phyloP scores from a whole-genome alignment of 2,113 vertebrate genomes.

The Mugil cephalus region DNA sequence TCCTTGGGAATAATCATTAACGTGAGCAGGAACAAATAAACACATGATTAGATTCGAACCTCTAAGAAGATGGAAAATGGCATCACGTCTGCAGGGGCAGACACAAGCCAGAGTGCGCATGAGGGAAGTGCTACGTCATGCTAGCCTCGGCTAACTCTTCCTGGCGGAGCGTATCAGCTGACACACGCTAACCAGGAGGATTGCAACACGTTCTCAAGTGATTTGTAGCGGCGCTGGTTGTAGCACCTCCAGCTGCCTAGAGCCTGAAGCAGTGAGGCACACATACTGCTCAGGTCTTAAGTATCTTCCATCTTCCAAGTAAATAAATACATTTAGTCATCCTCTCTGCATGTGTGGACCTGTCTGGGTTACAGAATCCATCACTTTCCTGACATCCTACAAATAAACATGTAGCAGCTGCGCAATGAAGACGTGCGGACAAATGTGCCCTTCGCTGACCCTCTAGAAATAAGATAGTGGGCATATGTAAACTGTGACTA shows the following conservation, averaged over 20 bases:
- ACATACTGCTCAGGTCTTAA: background rate
- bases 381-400: slow-evolving; percentile 4
- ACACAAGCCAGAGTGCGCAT: slow-evolving; percentile 11
- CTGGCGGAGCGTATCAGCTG: slow-evolving; percentile 16
- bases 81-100: slow-evolving; percentile 7
- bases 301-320: slow-evolving; percentile 23
- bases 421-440: background rate
- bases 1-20: no score
- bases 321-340: slow-evolving; percentile 19
- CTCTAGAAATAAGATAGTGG: no score
- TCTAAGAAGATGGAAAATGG: background rate
- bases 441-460: background rate
- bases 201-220: slow-evolving; percentile 21
- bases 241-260: slow-evolving; percentile 35
- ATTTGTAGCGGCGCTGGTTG: slow-evolving; percentile 6
- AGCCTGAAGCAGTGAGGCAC: background rate
- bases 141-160: slow-evolving; percentile 19
- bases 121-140: slow-evolving; percentile 48
- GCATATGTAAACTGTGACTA: no score
- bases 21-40: background rate
- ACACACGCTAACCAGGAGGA: slow-evolving; percentile 13
- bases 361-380: background rate
- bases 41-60: background rate
- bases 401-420: background rate
- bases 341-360: background rate